These are phyloP conservation scores for Conus canariensis DNA, from an alignment of 2,888 invertebrate genomes.

Conservation along the genomic window DNA sequence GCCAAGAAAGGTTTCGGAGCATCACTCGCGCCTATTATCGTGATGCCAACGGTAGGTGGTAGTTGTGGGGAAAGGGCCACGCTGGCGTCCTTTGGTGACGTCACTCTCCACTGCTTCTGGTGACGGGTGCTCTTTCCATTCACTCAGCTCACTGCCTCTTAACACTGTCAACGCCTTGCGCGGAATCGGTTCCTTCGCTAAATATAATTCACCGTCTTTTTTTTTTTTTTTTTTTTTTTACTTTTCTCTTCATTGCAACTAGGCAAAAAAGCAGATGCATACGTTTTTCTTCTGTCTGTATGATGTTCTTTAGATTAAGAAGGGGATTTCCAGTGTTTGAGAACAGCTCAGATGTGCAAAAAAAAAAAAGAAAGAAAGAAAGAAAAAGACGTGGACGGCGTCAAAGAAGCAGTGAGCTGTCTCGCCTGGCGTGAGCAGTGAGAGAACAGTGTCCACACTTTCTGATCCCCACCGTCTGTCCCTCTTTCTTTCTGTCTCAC, in stretches of 20 bases:
- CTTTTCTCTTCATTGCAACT: no score
- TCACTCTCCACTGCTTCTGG: constrained; percentile 6
- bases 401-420: constrained; percentile 1
- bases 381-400: background rate
- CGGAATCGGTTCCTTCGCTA: no score
- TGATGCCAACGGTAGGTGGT: constrained; percentile 72
- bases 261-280: no score
- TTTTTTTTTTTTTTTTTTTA: no score
- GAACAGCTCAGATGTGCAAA: background rate
- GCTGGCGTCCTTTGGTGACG: constrained; percentile 17
- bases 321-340: no score
- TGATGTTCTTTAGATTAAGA: no score
- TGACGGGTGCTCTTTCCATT: background rate
- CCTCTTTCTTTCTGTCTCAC: background rate
- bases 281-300: no score
- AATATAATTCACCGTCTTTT: no score
- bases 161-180: background rate
- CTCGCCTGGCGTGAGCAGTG: background rate
- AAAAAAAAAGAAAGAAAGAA: background rate
- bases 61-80: background rate
- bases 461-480: background rate
- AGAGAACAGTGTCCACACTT: constrained; percentile 12
- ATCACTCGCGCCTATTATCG: constrained; percentile 75
- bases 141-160: background rate
- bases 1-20: constrained; percentile 74